phyloP scores from a whole-genome alignment of 1,140 invertebrate species.

The Leptinotarsa texana region DNA sequence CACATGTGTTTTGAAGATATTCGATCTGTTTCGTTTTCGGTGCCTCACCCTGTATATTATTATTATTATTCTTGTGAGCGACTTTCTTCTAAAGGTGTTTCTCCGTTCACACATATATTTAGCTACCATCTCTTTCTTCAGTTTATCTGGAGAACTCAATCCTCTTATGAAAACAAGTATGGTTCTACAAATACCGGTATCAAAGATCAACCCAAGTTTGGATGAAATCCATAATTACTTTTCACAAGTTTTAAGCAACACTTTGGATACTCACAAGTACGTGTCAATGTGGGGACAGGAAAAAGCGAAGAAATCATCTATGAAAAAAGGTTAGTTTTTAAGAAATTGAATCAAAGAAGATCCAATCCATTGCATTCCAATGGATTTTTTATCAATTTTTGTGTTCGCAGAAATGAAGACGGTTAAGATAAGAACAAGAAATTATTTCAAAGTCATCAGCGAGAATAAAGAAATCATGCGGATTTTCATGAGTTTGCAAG shows the following conservation, averaged over 20 bases:
- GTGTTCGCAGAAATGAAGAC: neutral
- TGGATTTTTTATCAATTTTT: neutral
- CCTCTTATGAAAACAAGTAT: slow-evolving; percentile 65
- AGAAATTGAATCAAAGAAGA: too few species aligned
- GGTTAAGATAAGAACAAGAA: slow-evolving; percentile 46
- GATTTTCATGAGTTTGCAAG: slow-evolving; percentile 71
- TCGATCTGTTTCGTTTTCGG: too few species aligned
- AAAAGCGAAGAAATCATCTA: slow-evolving; percentile 31
- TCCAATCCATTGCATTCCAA: too few species aligned
- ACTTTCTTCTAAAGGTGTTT: too few species aligned
- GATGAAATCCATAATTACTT: slow-evolving; percentile 76
- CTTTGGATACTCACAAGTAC: slow-evolving; percentile 68
- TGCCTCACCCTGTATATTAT: too few species aligned
- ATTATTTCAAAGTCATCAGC: slow-evolving; percentile 73
- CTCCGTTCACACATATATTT: too few species aligned
- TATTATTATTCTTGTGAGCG: too few species aligned
- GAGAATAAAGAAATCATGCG: slow-evolving; percentile 82
- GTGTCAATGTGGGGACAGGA: slow-evolving; percentile 73
- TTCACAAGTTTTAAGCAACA: slow-evolving; percentile 65
- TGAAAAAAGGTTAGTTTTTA: slow-evolving; percentile 28
- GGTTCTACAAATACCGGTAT: slow-evolving; percentile 66
- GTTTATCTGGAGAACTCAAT: slow-evolving; percentile 37
- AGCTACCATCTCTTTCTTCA: neutral
- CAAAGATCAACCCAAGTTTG: slow-evolving; percentile 64
- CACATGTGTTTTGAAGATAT: too few species aligned